phyloP scores from a whole-genome alignment of 2,888 invertebrate species.

The Caenorhabditis becei region DNA sequence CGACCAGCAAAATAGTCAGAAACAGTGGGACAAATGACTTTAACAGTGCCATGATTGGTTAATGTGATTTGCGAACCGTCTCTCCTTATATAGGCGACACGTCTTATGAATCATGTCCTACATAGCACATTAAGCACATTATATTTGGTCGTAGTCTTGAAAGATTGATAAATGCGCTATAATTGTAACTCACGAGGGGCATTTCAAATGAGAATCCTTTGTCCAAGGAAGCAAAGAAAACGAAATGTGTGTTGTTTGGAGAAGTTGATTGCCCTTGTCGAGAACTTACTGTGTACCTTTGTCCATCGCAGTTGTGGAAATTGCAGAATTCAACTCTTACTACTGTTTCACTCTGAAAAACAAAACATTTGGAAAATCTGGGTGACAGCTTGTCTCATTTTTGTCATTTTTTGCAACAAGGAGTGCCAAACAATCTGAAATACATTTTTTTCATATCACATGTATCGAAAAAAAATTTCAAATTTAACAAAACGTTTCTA shows the following conservation, averaged over 20 bases:
- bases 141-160: constrained; percentile 20
- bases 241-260: not conserved
- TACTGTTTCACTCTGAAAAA: too few species aligned
- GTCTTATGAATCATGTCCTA: constrained; percentile 55
- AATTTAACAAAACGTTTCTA: not conserved
- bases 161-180: constrained; percentile 56
- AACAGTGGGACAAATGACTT: constrained; percentile 19
- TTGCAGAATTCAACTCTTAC: not conserved
- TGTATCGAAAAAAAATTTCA: too few species aligned
- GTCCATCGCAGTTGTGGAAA: not conserved
- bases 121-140: constrained; percentile 41
- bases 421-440: too few species aligned
- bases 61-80: constrained; percentile 43
- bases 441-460: too few species aligned
- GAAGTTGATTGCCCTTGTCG: constrained; percentile 8
- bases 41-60: constrained; percentile 41
- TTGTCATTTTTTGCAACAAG: too few species aligned
- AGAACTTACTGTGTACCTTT: not conserved
- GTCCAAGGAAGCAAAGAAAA: not conserved
- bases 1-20: constrained; percentile 11
- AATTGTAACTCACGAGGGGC: constrained; percentile 34
- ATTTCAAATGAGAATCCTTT: constrained; percentile 42
- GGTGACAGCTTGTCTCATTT: too few species aligned
- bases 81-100: constrained; percentile 39
- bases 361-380: too few species aligned